Conservation (phyloP, 2,888 invertebrate genomes). For the Hartigia nigra region DNA sequence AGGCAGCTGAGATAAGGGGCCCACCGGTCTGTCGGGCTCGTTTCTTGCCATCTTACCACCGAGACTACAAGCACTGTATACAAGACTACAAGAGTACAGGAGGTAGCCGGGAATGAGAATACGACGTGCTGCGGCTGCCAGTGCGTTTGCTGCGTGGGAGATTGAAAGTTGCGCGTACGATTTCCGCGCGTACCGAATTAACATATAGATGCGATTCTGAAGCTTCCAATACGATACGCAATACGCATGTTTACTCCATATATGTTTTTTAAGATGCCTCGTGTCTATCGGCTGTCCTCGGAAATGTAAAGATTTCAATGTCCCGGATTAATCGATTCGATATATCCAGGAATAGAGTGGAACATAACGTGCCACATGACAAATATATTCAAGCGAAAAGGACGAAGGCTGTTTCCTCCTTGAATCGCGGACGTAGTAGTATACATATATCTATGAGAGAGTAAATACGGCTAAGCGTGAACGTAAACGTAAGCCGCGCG, state of each 20-base stretch:
- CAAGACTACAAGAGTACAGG: neutral
- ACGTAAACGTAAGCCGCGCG: slow-evolving; percentile 37
- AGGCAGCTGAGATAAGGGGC: neutral
- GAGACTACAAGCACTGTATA: neutral
- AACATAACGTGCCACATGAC: neutral
- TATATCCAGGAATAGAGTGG: neutral
- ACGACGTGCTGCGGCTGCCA: neutral
- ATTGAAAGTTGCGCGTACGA: slow-evolving; percentile 47
- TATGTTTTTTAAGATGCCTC: neutral
- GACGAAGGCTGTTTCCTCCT: neutral
- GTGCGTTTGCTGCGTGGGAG: slow-evolving; percentile 20
- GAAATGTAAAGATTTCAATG: neutral
- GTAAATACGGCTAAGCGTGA: neutral
- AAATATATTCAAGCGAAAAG: neutral
- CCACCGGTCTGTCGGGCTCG: neutral
- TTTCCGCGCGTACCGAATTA: slow-evolving; percentile 44
- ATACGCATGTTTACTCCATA: neutral
- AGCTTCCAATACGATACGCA: neutral
- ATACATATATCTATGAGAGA: neutral
- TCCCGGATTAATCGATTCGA: neutral
- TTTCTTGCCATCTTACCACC: neutral
- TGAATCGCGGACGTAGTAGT: neutral
- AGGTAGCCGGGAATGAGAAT: neutral
- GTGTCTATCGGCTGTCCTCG: neutral
- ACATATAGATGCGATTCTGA: slow-evolving; percentile 57